These are phyloP conservation scores for Chiroxiphia lanceolata DNA, from an alignment of 2,797 vertebrate genomes.

Conservation along the genomic window DNA sequence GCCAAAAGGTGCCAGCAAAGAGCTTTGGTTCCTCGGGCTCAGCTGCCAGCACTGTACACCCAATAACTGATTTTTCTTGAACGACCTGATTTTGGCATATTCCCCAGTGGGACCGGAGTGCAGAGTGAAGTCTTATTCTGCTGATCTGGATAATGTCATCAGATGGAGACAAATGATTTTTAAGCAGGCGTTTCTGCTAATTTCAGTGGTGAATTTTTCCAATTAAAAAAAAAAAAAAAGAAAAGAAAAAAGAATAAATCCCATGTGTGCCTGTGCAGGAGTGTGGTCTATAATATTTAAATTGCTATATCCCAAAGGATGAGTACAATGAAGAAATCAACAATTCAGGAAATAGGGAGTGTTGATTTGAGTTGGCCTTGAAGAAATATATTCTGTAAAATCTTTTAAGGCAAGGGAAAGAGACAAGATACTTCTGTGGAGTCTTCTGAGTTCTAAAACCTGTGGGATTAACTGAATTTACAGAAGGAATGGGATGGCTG, in stretches of 20 bases:
- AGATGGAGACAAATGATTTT: neutral
- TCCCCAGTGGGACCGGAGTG: neutral
- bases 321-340: neutral
- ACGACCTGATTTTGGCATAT: constrained; percentile 11
- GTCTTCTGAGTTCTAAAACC: neutral
- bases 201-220: neutral
- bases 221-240: neutral
- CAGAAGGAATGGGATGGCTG: neutral
- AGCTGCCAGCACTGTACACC: neutral
- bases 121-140: neutral
- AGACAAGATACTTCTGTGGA: neutral
- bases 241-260: neutral
- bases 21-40: constrained; percentile 26
- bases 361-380: neutral
- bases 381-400: neutral
- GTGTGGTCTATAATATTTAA: constrained; percentile 5
- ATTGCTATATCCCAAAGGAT: neutral
- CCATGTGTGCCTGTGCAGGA: neutral
- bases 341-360: neutral
- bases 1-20: constrained; percentile 68
- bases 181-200: neutral
- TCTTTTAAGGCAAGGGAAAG: neutral
- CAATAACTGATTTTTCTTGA: neutral
- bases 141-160: neutral
- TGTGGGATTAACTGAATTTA: neutral